Evolutionary conservation across 2,113 vertebrate genomes (phyloP), one percentile per base, ranked within the genome.

Genomic region (Morphnarchus princeps): DNA sequence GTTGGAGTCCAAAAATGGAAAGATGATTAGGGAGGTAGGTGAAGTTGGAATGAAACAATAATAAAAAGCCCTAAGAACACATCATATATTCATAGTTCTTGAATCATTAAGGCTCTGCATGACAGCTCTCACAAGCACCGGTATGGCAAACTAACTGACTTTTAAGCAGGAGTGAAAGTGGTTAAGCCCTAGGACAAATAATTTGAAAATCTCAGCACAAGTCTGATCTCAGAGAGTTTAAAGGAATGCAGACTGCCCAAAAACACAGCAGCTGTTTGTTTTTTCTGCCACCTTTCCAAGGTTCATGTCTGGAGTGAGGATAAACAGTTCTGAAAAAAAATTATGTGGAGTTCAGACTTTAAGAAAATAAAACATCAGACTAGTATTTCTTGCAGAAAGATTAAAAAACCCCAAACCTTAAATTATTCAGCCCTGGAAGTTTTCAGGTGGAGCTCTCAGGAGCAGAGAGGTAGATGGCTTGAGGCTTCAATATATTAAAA

Each of bases 241-340:
- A 97, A 98, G 97, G 98, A 98, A 98, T 98, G 97, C 95, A 98
- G 97, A 98, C 98, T 98, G 97, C 97, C 96, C 97, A 93, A 73
- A 97, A 97, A 97, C 94, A 98, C 91, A 95, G 95, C 96, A 97
- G 97, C 93, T 96, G 90, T 98, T 98, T 98, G 97, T 97, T 98
- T 98, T 98, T 97, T 97, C 98, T 98, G 97, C 98, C 98, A 98
- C 98, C 97, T 98, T 98, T 97, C 97, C 97, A 97, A 97, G 93
- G 97, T 97, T 97, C 97, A 97, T 85, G 98, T 98, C 98, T 98
- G 97, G 96, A 98, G 96, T 97, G 96, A 97, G 95, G 97, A 98
- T 97, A 98, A 97, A 97, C 95, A 98, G 97, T 95, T 95, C 93
- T 67, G 82, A 95, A 96, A 95, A 94, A 93, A 90, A 95, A 87